Base-by-base conservation (phyloP, 2,888 invertebrate genomes). In the Melanophora roralis region DNA sequence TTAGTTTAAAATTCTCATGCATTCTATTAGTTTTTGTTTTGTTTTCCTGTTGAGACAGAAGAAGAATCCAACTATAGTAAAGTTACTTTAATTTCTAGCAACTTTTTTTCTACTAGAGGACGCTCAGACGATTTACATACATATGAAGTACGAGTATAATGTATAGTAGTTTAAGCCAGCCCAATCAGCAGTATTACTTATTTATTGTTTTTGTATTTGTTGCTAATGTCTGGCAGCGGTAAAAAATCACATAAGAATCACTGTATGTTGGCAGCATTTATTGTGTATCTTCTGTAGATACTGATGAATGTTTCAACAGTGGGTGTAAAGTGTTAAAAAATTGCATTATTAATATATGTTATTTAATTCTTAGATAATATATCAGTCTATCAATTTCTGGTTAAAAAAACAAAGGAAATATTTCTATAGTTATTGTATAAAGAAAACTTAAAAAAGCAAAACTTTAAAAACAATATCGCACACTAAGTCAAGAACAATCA, bases 191-290 rank as follows among this genome's bases (percentile, higher is more conserved):
- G 19, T 40, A 43, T 47, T 65, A 57, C 38, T 74, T 65, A 57
- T 74, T 65, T 36, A 55, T 64, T 72, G 36, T n/a, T 16, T 57
- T 40, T 34, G 34, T 45, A 55, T 4, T 12, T 53, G 68, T 55
- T 45, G 45, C 57, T 69, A 55, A 36, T 55, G 32, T 51, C 16
- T 43, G 21, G 9, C 40, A 47, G 51, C 51, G 27, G 57, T 38
- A 40, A 47, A n/a, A n/a, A n/a, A n/a, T n/a, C n/a, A n/a, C n/a
- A n/a, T n/a, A n/a, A n/a, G n/a, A n/a, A n/a, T 1, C 47, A 21
- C 32, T 38, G 49, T 65, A 43, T 59, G 23, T 27, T 59, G 59
- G 64, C 57, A 77, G 59, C 64, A 64, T 67, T 67, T n/a, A n/a
- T 75, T 67, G 23, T 45, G 36, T 60, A 47, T 62, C 51, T 34